Conservation (phyloP, 1,140 invertebrate species). For the Xylocopa sonorina region DNA sequence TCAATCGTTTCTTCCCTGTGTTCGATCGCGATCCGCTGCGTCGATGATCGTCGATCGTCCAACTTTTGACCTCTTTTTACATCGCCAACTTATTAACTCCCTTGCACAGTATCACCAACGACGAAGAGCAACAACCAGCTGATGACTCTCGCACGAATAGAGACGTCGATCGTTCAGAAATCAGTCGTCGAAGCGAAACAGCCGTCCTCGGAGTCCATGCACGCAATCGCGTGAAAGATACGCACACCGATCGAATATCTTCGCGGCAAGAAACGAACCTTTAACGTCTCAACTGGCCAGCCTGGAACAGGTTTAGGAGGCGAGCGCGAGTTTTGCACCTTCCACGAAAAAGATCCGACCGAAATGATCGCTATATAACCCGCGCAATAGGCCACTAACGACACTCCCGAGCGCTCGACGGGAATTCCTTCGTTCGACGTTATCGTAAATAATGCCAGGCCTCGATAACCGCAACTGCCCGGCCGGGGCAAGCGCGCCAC, state of each 20-base stretch:
- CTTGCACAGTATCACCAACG: too few relatives aligned
- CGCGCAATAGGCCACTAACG: slow-evolving; percentile 32
- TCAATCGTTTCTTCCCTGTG: neutral
- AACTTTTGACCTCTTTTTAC: too few relatives aligned
- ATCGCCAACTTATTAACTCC: too few relatives aligned
- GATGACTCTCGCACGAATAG: neutral
- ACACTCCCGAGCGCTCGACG: slow-evolving; percentile 21
- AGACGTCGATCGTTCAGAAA: too few relatives aligned
- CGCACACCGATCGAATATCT: slow-evolving; percentile 30
- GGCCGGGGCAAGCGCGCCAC: neutral
- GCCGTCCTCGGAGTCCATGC: too few relatives aligned
- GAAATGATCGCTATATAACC: slow-evolving; percentile 17
- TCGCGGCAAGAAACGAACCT: slow-evolving; percentile 29
- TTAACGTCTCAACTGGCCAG: slow-evolving; percentile 43
- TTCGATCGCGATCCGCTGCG: neutral
- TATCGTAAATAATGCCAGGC: slow-evolving; percentile 22
- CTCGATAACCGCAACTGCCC: slow-evolving; percentile 29
- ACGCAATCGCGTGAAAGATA: slow-evolving; percentile 25
- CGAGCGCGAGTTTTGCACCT: slow-evolving; percentile 22
- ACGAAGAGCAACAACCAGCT: too few relatives aligned
- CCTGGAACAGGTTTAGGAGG: slow-evolving; percentile 48
- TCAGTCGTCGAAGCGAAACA: too few relatives aligned
- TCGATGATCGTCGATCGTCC: too few relatives aligned
- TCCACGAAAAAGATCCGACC: slow-evolving; percentile 19
- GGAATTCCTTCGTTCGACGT: slow-evolving; percentile 15